Evolutionary conservation across 2,888 invertebrate species (phyloP), one percentile per base, ranked within the genome.

Genomic region (Matsumyia berberina): DNA sequence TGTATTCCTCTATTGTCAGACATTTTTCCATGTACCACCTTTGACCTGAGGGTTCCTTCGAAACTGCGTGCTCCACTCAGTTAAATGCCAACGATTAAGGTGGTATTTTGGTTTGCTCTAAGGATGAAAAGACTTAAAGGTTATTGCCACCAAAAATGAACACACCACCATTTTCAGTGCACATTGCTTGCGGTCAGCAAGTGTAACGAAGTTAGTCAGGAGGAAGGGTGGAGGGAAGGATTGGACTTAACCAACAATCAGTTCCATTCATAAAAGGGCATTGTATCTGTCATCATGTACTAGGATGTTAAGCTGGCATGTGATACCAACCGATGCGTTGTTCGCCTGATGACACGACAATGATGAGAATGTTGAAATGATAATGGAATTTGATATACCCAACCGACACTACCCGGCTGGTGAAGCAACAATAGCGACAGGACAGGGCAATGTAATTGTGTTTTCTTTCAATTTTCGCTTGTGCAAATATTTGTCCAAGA

Each of bases 201-300:
- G 83, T 83, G 83, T 73, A 83, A 83, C 78, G 55, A 31, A 74
- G 66, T 53, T 60, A 53, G 12, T 19, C 39, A n/a, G n/a, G n/a
- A n/a, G n/a, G n/a, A n/a, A n/a, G n/a, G 17, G 2, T 17, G n/a
- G 15, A 15, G 35, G 42, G n/a, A 46, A 42, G 17, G 73, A 19
- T 57, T 55, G 33, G 12, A 67, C 53, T 37, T 37, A 70, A 51
- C 58, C 67, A 55, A 79, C 69, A 72, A 73, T 73, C 46, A 29
- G 46, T 62, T 79, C 49, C 60, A 74, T 85, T 85, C 69, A 85
- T 80, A 74, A 74, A 74, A 74, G 85, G 64, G 35, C 69, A 85
- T 85, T 74, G 83, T 79, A 79, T 78, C 66, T 78, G 51, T 39
- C 62, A 46, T 39, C 15, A 19, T 42, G 24, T 9, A 58, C 51